phyloP scores from a whole-genome alignment of 2,113 vertebrate genomes.

The Rattus rattus region DNA sequence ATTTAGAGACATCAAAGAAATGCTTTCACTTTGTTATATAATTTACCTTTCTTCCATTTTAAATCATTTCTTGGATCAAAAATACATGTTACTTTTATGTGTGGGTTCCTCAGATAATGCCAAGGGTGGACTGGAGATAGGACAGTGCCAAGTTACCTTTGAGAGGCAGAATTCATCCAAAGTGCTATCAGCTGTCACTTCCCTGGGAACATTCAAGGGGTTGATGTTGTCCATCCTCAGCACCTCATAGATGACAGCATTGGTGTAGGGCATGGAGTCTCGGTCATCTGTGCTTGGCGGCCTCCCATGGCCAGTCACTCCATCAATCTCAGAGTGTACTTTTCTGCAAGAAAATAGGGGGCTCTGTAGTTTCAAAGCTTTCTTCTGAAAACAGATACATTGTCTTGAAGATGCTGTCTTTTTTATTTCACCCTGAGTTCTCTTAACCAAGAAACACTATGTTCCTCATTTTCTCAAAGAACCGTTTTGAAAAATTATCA shows the following conservation, averaged over 20 bases:
- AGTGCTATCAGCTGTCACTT: constrained; percentile 78
- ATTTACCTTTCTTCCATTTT: neutral
- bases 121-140: neutral
- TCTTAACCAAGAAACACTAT: neutral
- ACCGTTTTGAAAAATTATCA: no score
- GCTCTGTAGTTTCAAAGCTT: neutral
- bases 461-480: neutral
- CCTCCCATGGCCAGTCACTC: constrained; percentile 1
- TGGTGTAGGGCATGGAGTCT: constrained; percentile 84
- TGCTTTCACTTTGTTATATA: neutral
- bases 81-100: neutral
- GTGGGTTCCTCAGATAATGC: neutral
- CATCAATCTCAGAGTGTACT: constrained; percentile 75
- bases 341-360: constrained; percentile 55
- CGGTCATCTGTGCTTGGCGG: neutral
- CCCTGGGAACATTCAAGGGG: constrained; percentile 86
- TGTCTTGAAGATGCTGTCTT: neutral
- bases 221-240: constrained; percentile 90
- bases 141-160: constrained; percentile 71
- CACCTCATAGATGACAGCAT: constrained; percentile 91
- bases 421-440: neutral
- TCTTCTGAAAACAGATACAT: neutral
- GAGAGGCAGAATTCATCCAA: constrained; percentile 88
- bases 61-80: neutral
- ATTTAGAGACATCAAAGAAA: neutral